Evolutionary conservation across 2,797 vertebrate genomes (phyloP).

Genomic region (Neosilurus mollespiculum): DNA sequence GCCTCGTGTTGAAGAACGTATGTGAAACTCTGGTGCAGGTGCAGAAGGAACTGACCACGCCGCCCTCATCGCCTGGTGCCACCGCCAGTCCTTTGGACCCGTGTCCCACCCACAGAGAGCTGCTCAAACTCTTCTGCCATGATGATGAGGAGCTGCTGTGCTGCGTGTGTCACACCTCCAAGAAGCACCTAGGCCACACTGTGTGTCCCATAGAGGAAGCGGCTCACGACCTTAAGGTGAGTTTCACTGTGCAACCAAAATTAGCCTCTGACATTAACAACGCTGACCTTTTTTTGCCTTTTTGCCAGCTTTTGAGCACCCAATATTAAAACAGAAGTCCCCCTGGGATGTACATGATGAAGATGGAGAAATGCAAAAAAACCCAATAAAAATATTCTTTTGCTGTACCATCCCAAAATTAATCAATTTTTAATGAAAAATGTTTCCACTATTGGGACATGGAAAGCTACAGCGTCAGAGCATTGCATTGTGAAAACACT

Average conservation of each 20-base stretch:
- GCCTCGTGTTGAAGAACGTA: conserved; percentile 78
- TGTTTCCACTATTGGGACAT: too few relatives aligned
- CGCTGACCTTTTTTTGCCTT: background rate
- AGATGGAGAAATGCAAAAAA: too few relatives aligned
- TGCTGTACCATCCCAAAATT: too few relatives aligned
- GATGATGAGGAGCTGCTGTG: conserved; percentile 75
- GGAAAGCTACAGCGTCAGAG: too few relatives aligned
- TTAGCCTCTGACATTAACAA: background rate
- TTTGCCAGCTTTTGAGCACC: too few relatives aligned
- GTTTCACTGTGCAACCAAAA: background rate
- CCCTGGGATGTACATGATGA: too few relatives aligned
- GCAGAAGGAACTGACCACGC: conserved; percentile 50
- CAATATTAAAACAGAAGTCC: too few relatives aligned
- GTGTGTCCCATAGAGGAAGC: conserved; percentile 77
- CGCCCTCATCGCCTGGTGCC: background rate
- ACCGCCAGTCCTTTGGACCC: conserved; percentile 48
- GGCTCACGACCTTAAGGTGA: conserved; percentile 76
- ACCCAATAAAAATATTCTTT: too few relatives aligned
- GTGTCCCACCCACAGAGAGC: conserved; percentile 69
- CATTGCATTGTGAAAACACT: too few relatives aligned
- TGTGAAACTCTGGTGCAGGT: conserved; percentile 73
- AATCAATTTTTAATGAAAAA: too few relatives aligned
- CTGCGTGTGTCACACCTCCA: conserved; percentile 78
- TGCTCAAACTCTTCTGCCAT: conserved; percentile 74
- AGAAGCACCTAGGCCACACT: conserved; percentile 74